phyloP scores from a whole-genome alignment of 2,113 vertebrate genomes.

The Corythaeola cristata region DNA sequence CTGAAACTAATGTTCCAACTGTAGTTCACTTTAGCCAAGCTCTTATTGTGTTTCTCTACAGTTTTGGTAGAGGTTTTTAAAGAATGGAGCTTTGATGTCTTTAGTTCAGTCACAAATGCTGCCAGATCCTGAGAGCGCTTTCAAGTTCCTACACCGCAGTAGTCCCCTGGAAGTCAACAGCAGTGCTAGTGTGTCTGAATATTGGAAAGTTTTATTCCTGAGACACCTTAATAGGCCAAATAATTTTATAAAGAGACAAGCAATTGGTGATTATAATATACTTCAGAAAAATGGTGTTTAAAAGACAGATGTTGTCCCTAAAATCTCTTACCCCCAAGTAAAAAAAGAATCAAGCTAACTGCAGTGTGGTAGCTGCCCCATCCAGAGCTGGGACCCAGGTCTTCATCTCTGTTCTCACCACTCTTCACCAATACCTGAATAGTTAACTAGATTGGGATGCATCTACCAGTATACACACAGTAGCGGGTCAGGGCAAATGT shows the following conservation, averaged over 20 bases:
- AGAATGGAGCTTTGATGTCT: neutral
- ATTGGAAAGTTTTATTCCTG: neutral
- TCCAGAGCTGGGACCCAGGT: neutral
- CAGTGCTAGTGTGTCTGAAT: neutral
- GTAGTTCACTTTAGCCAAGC: neutral
- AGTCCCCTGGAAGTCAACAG: neutral
- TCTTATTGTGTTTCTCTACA: neutral
- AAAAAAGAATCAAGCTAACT: neutral
- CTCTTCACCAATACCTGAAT: neutral
- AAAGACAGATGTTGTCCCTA: neutral
- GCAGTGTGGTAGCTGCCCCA: neutral
- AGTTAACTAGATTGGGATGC: neutral
- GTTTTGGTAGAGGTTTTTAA: neutral
- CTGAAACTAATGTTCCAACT: neutral
- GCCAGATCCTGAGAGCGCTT: neutral
- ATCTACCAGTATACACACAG: neutral
- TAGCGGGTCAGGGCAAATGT: accelerated
- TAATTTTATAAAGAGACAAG: neutral
- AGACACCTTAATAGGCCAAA: neutral
- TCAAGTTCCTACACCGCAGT: neutral
- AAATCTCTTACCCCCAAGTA: neutral
- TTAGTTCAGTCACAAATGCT: neutral
- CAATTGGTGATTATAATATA: neutral
- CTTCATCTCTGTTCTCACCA: neutral
- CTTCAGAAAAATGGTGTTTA: neutral